Conservation (phyloP, 2,113 vertebrate genomes). For the Rhinopomastus cyanomelas region DNA sequence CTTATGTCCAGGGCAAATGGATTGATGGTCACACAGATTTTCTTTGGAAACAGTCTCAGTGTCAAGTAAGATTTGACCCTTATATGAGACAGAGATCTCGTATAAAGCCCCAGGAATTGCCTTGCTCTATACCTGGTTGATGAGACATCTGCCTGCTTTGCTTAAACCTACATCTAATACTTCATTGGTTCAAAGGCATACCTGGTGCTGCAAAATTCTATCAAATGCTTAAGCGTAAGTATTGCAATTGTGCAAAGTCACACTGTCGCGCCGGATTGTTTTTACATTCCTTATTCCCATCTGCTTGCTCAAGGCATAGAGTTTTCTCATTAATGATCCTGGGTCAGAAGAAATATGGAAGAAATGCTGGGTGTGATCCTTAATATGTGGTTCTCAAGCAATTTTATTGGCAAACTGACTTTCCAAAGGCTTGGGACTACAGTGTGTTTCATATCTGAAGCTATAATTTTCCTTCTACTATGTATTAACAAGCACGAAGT, state of each 20-base stretch:
- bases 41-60: background rate
- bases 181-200: background rate
- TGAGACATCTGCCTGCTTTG: background rate
- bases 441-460: background rate
- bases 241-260: background rate
- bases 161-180: background rate
- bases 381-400: background rate
- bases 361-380: background rate
- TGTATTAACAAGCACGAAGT: background rate
- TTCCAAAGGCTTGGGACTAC: background rate
- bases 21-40: background rate
- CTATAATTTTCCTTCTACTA: background rate
- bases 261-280: background rate
- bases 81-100: background rate
- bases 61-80: background rate
- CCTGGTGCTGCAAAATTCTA: background rate
- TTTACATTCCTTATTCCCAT: background rate
- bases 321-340: background rate
- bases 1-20: background rate
- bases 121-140: accelerated
- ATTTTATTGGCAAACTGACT: background rate
- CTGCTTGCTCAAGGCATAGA: background rate
- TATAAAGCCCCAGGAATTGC: background rate
- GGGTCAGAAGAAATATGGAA: background rate
- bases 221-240: background rate